A percentile compares a stretch with the other conserved stretches of the same genome.
phyloP scores from a whole-genome alignment of 2,888 invertebrate species.

The Furcula furcula region DNA sequence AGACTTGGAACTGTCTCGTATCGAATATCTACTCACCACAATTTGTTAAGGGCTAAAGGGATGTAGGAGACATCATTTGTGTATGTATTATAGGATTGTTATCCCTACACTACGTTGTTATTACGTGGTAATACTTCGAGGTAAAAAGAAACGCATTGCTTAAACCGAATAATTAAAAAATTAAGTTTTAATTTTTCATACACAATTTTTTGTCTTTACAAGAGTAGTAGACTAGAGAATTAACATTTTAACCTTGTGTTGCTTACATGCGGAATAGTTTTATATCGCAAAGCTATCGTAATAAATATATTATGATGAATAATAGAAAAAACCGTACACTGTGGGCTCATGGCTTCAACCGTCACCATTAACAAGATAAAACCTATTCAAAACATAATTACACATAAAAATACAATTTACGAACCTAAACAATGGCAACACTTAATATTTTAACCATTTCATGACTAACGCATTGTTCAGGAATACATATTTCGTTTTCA shows the following conservation, averaged over 20 bases:
- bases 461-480: conserved; percentile 67
- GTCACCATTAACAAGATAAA: conserved; percentile 53
- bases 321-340: conserved; percentile 35
- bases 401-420: conserved; percentile 48
- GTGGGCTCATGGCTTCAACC: conserved; percentile 33
- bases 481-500: too few relatives aligned
- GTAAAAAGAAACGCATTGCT: too few relatives aligned
- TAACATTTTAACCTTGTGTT: conserved; percentile 68
- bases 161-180: conserved; percentile 76
- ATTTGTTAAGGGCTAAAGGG: too few relatives aligned
- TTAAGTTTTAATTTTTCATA: conserved; percentile 70
- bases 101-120: too few relatives aligned
- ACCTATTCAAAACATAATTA: conserved; percentile 52
- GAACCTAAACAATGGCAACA: conserved; percentile 76
- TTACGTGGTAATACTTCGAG: too few relatives aligned
- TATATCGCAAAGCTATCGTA: conserved; percentile 58
- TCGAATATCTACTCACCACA: too few relatives aligned
- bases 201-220: conserved; percentile 76
- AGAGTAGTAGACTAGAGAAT: conserved; percentile 79
- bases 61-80: too few relatives aligned
- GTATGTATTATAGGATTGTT: too few relatives aligned
- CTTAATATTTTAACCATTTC: conserved; percentile 63
- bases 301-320: conserved; percentile 45
- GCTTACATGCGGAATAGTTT: conserved; percentile 57
- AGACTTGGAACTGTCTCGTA: too few relatives aligned